Conservation (phyloP, 2,113 vertebrate genomes). For the Pollimyrus isidori region DNA sequence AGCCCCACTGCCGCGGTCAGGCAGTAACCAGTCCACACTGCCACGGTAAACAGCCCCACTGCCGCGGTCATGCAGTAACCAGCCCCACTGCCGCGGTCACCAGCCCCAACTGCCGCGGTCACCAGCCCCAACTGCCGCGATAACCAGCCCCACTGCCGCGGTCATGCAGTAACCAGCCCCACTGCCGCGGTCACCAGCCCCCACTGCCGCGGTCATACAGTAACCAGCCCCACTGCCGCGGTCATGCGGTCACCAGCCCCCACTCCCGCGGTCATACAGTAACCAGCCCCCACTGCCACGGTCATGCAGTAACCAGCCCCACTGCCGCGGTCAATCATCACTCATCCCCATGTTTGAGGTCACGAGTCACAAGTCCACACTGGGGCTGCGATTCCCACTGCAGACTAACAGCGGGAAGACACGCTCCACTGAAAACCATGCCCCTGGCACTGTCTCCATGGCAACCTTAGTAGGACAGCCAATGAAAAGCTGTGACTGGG, state of each 20-base stretch:
- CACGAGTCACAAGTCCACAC: background rate
- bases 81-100: background rate
- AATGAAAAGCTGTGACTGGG: slow-evolving; percentile 43
- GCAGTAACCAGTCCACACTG: background rate
- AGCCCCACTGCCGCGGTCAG: background rate
- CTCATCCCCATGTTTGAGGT: background rate
- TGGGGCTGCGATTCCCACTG: background rate
- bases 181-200: background rate
- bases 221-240: background rate
- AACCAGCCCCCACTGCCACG: background rate
- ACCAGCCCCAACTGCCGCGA: background rate
- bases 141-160: background rate
- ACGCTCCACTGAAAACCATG: background rate
- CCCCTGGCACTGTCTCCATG: slow-evolving; percentile 50
- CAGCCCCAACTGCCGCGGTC: background rate
- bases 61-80: background rate
- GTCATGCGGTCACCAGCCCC: background rate
- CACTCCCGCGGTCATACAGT: background rate
- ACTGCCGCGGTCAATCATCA: background rate
- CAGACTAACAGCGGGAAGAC: background rate
- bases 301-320: background rate
- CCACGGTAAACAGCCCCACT: background rate
- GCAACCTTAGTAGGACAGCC: slow-evolving; percentile 64
- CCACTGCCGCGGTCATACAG: background rate
- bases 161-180: background rate